Percentiles rank a stretch among this genome's conserved stretches.
phyloP scores from a whole-genome alignment of 2,888 invertebrate genomes.

The Diplazon laetatorius region DNA sequence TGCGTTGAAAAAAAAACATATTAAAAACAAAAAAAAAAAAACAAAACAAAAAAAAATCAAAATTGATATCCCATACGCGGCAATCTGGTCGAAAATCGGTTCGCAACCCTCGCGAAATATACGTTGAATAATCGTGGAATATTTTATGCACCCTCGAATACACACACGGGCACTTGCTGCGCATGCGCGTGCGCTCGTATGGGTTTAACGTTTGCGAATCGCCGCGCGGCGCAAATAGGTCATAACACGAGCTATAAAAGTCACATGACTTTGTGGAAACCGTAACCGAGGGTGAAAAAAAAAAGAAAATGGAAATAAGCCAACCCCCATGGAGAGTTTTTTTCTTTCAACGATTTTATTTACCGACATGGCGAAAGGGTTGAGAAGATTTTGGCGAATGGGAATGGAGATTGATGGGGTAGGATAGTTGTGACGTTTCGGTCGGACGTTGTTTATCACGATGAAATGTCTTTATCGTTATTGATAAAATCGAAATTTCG shows the following conservation, averaged over 20 bases:
- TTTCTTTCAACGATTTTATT: too few species aligned
- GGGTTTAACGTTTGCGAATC: slow-evolving; percentile 8
- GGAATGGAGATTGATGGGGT: too few species aligned
- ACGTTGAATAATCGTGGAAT: neutral
- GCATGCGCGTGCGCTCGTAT: neutral
- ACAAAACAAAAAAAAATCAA: slow-evolving; percentile 2
- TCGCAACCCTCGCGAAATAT: neutral
- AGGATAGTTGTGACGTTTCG: too few species aligned
- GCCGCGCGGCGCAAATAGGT: slow-evolving; percentile 16
- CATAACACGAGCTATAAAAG: slow-evolving; percentile 22
- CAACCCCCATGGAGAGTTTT: too few species aligned
- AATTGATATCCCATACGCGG: slow-evolving; percentile 45
- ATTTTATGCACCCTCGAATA: neutral
- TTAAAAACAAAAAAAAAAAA: slow-evolving; percentile 1
- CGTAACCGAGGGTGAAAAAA: too few species aligned
- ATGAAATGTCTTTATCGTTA: neutral
- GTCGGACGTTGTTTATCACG: neutral
- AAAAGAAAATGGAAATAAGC: too few species aligned
- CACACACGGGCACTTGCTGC: neutral
- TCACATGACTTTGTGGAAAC: slow-evolving; percentile 19
- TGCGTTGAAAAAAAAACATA: slow-evolving; percentile 12
- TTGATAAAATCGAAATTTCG: neutral
- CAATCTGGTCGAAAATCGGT: slow-evolving; percentile 36
- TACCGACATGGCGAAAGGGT: too few species aligned
- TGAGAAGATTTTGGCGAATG: too few species aligned